These are phyloP conservation scores for Scomber scombrus DNA, from an alignment of 2,113 vertebrate species.

Conservation along the genomic window DNA sequence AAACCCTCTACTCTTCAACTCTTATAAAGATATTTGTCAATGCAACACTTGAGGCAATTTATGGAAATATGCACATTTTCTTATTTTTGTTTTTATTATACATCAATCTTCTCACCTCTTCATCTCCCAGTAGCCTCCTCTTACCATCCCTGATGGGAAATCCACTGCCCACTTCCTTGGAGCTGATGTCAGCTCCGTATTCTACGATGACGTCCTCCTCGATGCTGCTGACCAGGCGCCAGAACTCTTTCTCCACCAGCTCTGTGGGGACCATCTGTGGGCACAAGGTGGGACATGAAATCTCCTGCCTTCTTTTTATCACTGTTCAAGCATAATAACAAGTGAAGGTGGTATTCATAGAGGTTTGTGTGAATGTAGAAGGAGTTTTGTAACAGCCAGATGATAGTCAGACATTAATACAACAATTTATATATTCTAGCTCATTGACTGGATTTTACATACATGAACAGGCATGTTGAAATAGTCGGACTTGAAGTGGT, in stretches of 20 bases:
- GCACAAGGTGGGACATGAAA: constrained; percentile 1
- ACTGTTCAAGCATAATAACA: neutral
- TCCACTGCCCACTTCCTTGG: constrained; percentile 97
- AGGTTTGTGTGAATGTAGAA: neutral
- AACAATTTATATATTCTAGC: neutral
- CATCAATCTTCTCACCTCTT: constrained; percentile 87
- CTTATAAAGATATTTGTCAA: neutral
- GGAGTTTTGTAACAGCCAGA: neutral
- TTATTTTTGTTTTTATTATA: neutral
- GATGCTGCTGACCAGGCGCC: constrained; percentile 97
- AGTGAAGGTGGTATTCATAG: no score
- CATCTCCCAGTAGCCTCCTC: constrained; percentile 92
- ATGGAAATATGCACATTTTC: neutral
- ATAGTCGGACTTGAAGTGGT: constrained; percentile 99
- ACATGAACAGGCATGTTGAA: constrained; percentile 99
- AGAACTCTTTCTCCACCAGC: constrained; percentile 98
- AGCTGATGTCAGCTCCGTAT: constrained; percentile 97
- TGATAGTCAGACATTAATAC: neutral
- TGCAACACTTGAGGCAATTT: neutral
- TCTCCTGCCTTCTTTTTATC: neutral
- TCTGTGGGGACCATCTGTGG: constrained; percentile 98
- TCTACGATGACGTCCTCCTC: constrained; percentile 99
- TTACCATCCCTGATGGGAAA: constrained; percentile 94
- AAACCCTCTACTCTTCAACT: no score
- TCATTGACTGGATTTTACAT: constrained; percentile 70